A percentile compares a stretch with the other conserved stretches of the same genome.
Evolutionary conservation across 2,797 vertebrate species (phyloP).

Genomic region (Aldrovandia affinis): DNA sequence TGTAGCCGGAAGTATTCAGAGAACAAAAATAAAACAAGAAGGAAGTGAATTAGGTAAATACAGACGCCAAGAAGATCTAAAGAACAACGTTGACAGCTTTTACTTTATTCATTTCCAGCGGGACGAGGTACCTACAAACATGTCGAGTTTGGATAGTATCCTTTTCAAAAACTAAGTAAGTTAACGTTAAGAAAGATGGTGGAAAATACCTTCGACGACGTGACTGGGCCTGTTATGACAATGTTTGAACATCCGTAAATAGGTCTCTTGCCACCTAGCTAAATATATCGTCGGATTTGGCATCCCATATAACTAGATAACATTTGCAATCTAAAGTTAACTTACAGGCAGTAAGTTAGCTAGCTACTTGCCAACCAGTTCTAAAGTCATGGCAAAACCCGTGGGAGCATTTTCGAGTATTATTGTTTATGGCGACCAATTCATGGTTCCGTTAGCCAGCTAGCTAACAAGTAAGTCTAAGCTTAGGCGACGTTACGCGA

Average conservation of each 20-base stretch:
- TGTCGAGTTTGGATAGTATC: conserved; percentile 61
- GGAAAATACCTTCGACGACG: neutral
- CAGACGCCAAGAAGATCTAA: neutral
- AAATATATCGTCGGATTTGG: neutral
- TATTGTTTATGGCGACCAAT: too few relatives aligned
- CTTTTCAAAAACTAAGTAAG: conserved; percentile 27
- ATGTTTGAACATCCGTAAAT: neutral
- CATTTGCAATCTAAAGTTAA: neutral
- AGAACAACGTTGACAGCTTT: neutral
- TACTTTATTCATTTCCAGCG: neutral
- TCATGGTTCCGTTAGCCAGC: too few relatives aligned
- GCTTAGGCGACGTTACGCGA: too few relatives aligned
- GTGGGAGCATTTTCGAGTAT: too few relatives aligned
- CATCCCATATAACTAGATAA: neutral
- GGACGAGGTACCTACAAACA: conserved; percentile 2
- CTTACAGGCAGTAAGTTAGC: neutral
- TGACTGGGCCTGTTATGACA: conserved; percentile 5
- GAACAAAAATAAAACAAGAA: conserved; percentile 24
- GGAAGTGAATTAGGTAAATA: conserved; percentile 2
- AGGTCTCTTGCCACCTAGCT: neutral
- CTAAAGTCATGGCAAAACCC: too few relatives aligned
- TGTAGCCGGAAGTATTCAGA: conserved; percentile 48
- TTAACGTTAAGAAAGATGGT: neutral
- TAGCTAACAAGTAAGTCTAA: too few relatives aligned
- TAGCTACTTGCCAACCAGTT: neutral